Base-by-base conservation (phyloP, 2,888 invertebrate genomes). In the Parasteatoda lunata region DNA sequence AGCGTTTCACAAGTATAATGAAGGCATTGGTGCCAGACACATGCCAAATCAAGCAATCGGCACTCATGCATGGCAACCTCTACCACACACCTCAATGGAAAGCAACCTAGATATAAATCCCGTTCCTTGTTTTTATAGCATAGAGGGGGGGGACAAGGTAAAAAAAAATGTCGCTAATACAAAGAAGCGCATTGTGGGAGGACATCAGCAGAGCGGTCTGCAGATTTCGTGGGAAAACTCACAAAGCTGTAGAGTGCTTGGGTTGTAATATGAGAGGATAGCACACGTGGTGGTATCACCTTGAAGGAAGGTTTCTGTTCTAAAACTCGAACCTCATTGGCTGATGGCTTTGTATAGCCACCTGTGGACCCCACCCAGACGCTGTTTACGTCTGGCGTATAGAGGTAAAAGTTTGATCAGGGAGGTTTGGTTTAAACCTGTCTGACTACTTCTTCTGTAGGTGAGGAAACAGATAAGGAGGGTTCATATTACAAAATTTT, bases 181-280 rank as follows among this genome's bases (percentile, higher is more conserved):
- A 86, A 86, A 86, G 85, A 68, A 71, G 30, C 45, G 51, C 80
- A 70, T 86, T 86, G 80, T 80, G 45, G 76, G 80, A 66, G 80
- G n/a, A 13, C n/a, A 76, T 30, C 30, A 30, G 30, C 30, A 30
- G 30, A 30, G 30, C 71, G 76, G 68, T 59, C 69, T 51, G 52
- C 48, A 75, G 47, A 75, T 80, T 86, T 72, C 85, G 85, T 86
- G 84, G 84, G 84, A 85, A 85, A 78, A 30, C 47, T 72, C 72
- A 52, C 69, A 69, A 6, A 54, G 51, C 15, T 8, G 77, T 54
- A 52, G 77, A 49, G 77, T 66, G 47, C n/a, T 7, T 9, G 51
- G 59, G 8, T 51, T 77, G 85, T 86, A 86, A 86, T 70, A 49
- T 66, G 85, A 86, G 85, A 85, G 77, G 80, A 77, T 15, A 51